phyloP scores from a whole-genome alignment of 2,113 vertebrate genomes.

The Pachycephala philippinensis region DNA sequence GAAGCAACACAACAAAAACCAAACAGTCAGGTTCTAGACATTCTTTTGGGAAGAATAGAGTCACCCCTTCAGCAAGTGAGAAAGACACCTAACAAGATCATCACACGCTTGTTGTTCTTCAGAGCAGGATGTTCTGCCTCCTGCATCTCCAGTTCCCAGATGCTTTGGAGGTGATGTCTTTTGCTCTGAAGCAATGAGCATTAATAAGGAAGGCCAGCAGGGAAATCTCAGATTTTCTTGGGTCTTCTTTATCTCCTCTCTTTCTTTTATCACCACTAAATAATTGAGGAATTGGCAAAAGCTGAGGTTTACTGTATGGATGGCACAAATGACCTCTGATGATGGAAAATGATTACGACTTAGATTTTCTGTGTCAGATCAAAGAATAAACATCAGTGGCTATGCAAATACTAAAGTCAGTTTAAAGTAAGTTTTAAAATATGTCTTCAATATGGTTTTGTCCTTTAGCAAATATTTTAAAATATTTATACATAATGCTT shows the following conservation, averaged over 20 bases:
- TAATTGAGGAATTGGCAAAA: background rate
- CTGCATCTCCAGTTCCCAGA: background rate
- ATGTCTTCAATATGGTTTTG: background rate
- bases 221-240: background rate
- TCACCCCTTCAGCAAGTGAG: background rate
- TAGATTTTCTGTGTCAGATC: background rate
- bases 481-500: constrained; percentile 25
- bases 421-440: constrained; percentile 24
- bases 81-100: background rate
- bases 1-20: background rate
- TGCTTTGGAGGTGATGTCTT: background rate
- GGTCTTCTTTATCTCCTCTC: background rate
- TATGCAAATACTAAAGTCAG: background rate
- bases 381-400: background rate
- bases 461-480: constrained; percentile 27
- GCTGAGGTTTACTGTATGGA: background rate
- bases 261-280: background rate
- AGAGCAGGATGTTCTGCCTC: background rate
- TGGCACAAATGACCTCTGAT: background rate
- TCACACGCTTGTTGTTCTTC: background rate
- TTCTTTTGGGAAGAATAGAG: background rate
- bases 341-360: background rate
- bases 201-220: background rate
- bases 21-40: background rate
- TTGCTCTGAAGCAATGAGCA: background rate